Evolutionary conservation across 1,140 invertebrate species (phyloP), one percentile per base, ranked within the genome.

Genomic region (Lutraria rhynchaena): DNA sequence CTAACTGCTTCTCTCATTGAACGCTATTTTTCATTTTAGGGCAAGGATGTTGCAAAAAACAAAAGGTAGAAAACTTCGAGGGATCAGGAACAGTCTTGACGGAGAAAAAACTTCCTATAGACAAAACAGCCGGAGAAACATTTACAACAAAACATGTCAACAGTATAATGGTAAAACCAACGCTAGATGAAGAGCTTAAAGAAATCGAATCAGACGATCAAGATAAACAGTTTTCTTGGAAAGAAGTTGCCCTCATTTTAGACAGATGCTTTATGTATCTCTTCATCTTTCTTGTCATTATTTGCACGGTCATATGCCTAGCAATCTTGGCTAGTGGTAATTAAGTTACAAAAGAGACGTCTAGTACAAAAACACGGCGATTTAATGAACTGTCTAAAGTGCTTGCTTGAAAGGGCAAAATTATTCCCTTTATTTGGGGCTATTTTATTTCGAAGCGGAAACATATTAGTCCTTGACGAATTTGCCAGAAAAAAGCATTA

Each of bases 201-300:
- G 74, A 63, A n/a, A n/a, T n/a, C n/a, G n/a, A n/a, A n/a, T n/a
- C n/a, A n/a, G n/a, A n/a, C n/a, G n/a, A n/a, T n/a, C n/a, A n/a
- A n/a, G n/a, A n/a, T n/a, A n/a, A 65, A 15, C 3, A 53, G 19
- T 80, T 70, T 29, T 80, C 76, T 1, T 80, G 76, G 76, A 80
- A 80, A 49, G 76, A 80, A 35, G 65, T 80, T 41, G 76, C 76
- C 0, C 51, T 80, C 0, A 80, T 80, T 9, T 17, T 80, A 15
- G 76, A 80, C 55, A 69, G 55, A 35, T 80, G 63, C 60, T 80
- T 80, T 5, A 69, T 80, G 63, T 80, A 80, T 49, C n/a, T 80
- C 11, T 80, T 70, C 41, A 80, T 60, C 1, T 19, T 60, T 35
- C 0, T 70, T 13, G 63, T 67, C 9, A 4, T 70, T 11, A 22